Percentiles rank a stretch among this genome's conserved stretches.
Conservation (phyloP, 2,113 vertebrate genomes). For the Coturnix japonica region DNA sequence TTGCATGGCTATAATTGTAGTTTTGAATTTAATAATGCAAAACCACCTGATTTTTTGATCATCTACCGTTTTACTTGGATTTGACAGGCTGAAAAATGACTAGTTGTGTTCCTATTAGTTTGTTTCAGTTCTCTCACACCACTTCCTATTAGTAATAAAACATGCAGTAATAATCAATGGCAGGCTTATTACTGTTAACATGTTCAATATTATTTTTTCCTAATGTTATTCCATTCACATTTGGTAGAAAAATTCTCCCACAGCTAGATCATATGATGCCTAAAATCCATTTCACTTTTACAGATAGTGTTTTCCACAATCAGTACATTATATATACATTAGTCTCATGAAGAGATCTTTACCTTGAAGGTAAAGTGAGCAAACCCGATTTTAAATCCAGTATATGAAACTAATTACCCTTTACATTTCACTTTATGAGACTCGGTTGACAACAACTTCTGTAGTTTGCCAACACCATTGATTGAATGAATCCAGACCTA, state of each 20-base stretch:
- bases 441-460: not conserved
- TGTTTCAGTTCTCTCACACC: not conserved
- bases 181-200: not conserved
- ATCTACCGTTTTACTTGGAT: slow-evolving; percentile 17
- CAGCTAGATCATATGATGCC: not conserved
- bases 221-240: slow-evolving; percentile 19
- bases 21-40: slow-evolving; percentile 34
- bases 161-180: not conserved
- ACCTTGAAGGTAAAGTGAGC: not conserved
- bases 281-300: slow-evolving; percentile 13
- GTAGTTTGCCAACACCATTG: not conserved
- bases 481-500: slow-evolving; percentile 41
- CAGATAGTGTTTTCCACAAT: not conserved
- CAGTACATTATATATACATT: not conserved
- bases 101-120: not conserved
- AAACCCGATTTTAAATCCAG: not conserved
- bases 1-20: not conserved
- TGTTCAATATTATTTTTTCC: not conserved
- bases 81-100: slow-evolving; percentile 36
- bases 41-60: slow-evolving; percentile 11
- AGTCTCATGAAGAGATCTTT: not conserved
- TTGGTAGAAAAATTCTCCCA: slow-evolving; percentile 7
- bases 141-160: slow-evolving; percentile 42
- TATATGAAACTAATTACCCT: not conserved
- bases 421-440: slow-evolving; percentile 14